These are phyloP conservation scores for Parotocinclus haroldoi DNA, from an alignment of 2,797 vertebrate genomes.

Conservation along the genomic window DNA sequence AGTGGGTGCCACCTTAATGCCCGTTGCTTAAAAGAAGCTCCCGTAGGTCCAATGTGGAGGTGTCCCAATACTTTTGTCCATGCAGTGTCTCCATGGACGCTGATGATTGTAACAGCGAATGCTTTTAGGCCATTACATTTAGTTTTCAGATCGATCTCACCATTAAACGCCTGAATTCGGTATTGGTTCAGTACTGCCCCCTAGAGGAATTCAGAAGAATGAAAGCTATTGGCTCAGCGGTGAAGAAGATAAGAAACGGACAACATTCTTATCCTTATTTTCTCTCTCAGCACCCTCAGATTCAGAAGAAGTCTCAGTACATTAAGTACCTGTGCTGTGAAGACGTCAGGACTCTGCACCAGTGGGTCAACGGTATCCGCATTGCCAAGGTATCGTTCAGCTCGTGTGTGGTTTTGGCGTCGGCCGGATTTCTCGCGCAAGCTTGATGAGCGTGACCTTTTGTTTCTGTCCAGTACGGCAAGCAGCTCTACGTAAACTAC, in stretches of 20 bases:
- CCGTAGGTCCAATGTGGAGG: too few relatives aligned
- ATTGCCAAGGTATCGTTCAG: slow-evolving; percentile 85
- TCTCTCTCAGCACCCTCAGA: slow-evolving; percentile 86
- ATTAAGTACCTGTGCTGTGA: slow-evolving; percentile 98
- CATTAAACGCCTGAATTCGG: too few relatives aligned
- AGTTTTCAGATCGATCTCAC: too few relatives aligned
- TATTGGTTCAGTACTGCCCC: slow-evolving; percentile 20
- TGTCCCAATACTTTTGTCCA: too few relatives aligned
- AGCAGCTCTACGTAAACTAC: slow-evolving; percentile 91
- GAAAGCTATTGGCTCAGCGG: background rate
- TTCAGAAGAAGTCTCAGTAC: slow-evolving; percentile 98
- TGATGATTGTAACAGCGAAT: too few relatives aligned
- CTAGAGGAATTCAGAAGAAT: slow-evolving; percentile 21
- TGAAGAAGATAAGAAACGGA: too few relatives aligned
- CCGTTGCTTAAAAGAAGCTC: too few relatives aligned
- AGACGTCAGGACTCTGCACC: slow-evolving; percentile 89
- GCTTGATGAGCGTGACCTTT: slow-evolving; percentile 16
- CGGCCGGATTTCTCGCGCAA: background rate
- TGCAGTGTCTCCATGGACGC: too few relatives aligned
- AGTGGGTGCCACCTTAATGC: too few relatives aligned
- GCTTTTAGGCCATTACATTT: too few relatives aligned
- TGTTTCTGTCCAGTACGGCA: slow-evolving; percentile 81
- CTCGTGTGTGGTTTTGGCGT: background rate
- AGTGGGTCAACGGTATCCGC: slow-evolving; percentile 95
- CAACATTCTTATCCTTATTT: background rate